A percentile compares a stretch with the other conserved stretches of the same genome.
Conservation (phyloP, 1,140 invertebrate species). For the Drosophila ficusphila region DNA sequence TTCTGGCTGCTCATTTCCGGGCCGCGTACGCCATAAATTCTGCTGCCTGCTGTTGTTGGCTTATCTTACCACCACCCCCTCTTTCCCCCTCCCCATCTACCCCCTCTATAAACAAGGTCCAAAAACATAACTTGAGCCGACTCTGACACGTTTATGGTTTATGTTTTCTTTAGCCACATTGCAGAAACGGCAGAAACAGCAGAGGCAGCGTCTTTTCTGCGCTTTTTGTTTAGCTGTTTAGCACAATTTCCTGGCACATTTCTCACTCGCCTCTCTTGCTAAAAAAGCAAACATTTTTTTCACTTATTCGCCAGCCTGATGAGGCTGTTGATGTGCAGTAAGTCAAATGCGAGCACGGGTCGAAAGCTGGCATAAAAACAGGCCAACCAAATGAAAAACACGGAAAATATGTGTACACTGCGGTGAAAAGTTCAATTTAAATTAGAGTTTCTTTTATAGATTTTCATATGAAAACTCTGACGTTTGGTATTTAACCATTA, state of each 20-base stretch:
- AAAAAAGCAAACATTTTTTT: slow-evolving; percentile 65
- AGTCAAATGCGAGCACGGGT: slow-evolving; percentile 60
- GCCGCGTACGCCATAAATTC: slow-evolving; percentile 71
- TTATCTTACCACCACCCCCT: slow-evolving; percentile 61
- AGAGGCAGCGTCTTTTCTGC: slow-evolving; percentile 23
- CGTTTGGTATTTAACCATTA: too few species aligned
- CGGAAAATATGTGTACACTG: slow-evolving; percentile 28
- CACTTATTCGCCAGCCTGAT: slow-evolving; percentile 64
- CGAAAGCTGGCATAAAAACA: slow-evolving; percentile 28
- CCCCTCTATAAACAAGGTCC: slow-evolving; percentile 4
- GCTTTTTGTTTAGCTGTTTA: slow-evolving; percentile 62
- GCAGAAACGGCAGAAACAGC: slow-evolving; percentile 13
- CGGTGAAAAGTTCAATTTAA: neutral
- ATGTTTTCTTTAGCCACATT: slow-evolving; percentile 54
- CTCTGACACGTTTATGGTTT: slow-evolving; percentile 53
- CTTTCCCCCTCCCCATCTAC: too few species aligned
- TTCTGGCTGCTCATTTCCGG: slow-evolving; percentile 69
- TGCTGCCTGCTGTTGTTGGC: slow-evolving; percentile 58
- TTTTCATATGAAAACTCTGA: too few species aligned
- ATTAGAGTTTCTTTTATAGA: too few species aligned
- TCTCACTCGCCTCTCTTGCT: slow-evolving; percentile 48
- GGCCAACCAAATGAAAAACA: slow-evolving; percentile 34
- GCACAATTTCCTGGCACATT: slow-evolving; percentile 76
- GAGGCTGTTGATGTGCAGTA: slow-evolving; percentile 67
- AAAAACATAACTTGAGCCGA: neutral